Conservation (phyloP, 2,113 vertebrate species). For the Saimiri boliviensis region DNA sequence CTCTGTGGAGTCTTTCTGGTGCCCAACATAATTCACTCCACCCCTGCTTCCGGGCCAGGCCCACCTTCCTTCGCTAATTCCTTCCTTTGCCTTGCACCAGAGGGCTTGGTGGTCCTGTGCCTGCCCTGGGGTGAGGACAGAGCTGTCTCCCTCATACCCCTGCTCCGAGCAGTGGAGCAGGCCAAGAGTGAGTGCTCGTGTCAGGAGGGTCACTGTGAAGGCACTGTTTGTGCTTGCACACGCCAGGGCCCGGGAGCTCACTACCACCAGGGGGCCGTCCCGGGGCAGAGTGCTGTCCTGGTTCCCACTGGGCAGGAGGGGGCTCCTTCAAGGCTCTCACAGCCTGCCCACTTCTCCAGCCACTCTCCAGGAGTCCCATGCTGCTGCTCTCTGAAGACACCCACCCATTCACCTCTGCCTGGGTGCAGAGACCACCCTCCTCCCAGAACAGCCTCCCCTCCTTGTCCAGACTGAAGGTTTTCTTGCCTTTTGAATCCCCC, state of each 20-base stretch:
- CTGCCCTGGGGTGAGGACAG: neutral
- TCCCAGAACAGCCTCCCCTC: neutral
- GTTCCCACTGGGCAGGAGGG: neutral
- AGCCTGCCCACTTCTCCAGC: neutral
- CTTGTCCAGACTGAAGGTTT: neutral
- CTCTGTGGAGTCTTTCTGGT: neutral
- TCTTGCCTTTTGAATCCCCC: neutral
- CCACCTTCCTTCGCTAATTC: neutral
- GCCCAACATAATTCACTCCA: neutral
- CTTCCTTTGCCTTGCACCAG: neutral
- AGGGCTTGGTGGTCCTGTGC: neutral
- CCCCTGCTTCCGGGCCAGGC: neutral
- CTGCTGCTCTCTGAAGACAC: neutral
- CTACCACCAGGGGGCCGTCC: neutral
- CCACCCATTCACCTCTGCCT: fast-evolving
- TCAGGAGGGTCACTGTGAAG: neutral
- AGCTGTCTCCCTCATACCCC: neutral
- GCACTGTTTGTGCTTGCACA: neutral
- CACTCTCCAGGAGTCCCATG: fast-evolving
- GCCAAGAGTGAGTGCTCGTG: neutral
- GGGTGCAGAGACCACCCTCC: fast-evolving
- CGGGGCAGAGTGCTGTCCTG: fast-evolving
- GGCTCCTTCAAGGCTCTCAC: neutral
- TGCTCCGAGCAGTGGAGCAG: neutral
- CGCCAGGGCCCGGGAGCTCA: neutral